A percentile compares a stretch with the other conserved stretches of the same genome.
Evolutionary conservation across 2,888 invertebrate genomes (phyloP).

Genomic region (Chromoteleia sp.): DNA sequence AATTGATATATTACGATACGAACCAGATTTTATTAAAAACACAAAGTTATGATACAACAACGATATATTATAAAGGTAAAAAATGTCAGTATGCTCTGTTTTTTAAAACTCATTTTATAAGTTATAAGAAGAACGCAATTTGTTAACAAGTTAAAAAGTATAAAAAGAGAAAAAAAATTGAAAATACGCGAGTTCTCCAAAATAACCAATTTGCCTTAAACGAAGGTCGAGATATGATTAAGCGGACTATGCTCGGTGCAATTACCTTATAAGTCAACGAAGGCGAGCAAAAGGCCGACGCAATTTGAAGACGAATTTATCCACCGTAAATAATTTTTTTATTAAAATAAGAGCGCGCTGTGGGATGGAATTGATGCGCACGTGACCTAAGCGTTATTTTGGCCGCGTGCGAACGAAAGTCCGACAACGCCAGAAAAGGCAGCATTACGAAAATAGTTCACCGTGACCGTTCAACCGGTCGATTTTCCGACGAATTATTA

Average conservation of each 20-base stretch:
- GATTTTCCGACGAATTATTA: conserved; percentile 76
- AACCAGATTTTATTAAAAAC: too few relatives aligned
- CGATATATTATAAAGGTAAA: too few relatives aligned
- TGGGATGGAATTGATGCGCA: neutral
- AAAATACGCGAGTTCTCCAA: too few relatives aligned
- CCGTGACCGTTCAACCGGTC: conserved; percentile 77
- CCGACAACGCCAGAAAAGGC: conserved; percentile 72
- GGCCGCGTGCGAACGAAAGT: conserved; percentile 27
- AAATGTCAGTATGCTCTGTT: too few relatives aligned
- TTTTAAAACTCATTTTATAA: too few relatives aligned
- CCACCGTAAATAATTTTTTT: neutral
- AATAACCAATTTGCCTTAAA: too few relatives aligned
- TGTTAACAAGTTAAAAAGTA: too few relatives aligned
- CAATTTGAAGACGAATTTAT: neutral
- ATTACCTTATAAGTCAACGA: neutral
- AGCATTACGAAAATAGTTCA: conserved; percentile 75
- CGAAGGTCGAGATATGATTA: too few relatives aligned
- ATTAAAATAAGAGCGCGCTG: neutral
- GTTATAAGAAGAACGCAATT: too few relatives aligned
- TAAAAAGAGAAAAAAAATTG: too few relatives aligned
- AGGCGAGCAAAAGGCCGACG: neutral
- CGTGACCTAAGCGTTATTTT: neutral
- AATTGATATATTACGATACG: too few relatives aligned
- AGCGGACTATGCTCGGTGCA: neutral
- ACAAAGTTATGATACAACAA: too few relatives aligned